Evolutionary conservation across 1,140 invertebrate species (phyloP).

Genomic region (Drosophila yakuba): DNA sequence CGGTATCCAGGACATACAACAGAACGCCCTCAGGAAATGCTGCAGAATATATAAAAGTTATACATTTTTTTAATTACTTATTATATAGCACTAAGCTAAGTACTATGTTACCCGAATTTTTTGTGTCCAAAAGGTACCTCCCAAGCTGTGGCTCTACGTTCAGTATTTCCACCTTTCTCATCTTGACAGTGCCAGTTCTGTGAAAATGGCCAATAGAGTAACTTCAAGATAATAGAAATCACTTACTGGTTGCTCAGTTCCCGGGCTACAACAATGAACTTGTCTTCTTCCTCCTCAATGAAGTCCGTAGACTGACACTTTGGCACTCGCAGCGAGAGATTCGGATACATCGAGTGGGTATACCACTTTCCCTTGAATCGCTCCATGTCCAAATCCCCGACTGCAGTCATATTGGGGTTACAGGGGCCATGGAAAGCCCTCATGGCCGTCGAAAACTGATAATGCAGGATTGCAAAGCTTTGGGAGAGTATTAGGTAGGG

Average conservation of each 20-base stretch:
- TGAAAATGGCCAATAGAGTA: background rate
- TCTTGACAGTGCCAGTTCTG: constrained; percentile 25
- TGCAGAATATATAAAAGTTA: background rate
- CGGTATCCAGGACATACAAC: constrained; percentile 50
- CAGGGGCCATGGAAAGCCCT: constrained; percentile 8
- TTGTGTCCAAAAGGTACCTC: constrained; percentile 2
- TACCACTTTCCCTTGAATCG: constrained; percentile 42
- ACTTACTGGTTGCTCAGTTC: constrained; percentile 28
- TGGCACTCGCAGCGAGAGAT: background rate
- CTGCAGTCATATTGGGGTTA: constrained; percentile 31
- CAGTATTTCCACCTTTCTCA: background rate
- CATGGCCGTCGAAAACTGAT: constrained; percentile 4
- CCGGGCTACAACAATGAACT: background rate
- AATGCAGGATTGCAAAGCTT: background rate
- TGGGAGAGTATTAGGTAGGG: background rate
- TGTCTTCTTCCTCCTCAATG: background rate
- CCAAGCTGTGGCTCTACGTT: background rate
- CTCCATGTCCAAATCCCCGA: constrained; percentile 32
- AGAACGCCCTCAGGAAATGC: constrained; percentile 22
- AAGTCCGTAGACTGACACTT: constrained; percentile 17
- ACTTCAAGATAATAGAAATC: rapidly evolving
- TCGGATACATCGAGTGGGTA: constrained; percentile 16
- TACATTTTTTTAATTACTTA: background rate
- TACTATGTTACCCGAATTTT: constrained; percentile 9
- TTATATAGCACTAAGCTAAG: background rate